Base-by-base conservation (phyloP, 37 sponge, comb jelly and placozoan genomes). In the Tethya wilhelma region DNA sequence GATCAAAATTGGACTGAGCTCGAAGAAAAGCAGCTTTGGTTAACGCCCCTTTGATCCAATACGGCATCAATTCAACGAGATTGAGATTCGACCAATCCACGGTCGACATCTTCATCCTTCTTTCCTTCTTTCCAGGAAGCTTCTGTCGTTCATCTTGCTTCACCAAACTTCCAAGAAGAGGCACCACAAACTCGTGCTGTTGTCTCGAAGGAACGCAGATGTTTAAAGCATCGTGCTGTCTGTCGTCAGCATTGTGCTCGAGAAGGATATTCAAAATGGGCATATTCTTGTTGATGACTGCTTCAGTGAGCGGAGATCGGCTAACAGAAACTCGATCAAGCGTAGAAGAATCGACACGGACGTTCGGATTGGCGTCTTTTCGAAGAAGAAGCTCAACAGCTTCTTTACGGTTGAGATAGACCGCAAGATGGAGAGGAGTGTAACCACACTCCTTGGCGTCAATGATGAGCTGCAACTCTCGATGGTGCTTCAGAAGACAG, bases 361-460 rank as follows among this genome's bases (percentile, higher is more conserved):
- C 25, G 67, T 87, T 87, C 0, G 86, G 88, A 20, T 78, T 83
- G 6, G 88, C 92, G 4, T 74, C 79, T 7, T 40, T 44, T 38
- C 64, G 73, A 40, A 86, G 71, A 19, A 91, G 79, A 32, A 78
- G 30, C 39, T 25, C 19, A 19, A 82, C 74, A 0, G 59, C 1
- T 7, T 83, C 60, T 0, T 14, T 26, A 34, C 44, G 67, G 28
- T 71, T 73, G 28, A 78, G 58, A 19, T 44, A 77, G 33, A 87
- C 64, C 17, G 87, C 92, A 3, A 83, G 45, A 67, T 91, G 92
- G 49, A 91, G 92, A 0, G 88, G 59, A 7, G 92, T 82, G 75
- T 84, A 83, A 32, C 76, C 73, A 79, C 83, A 82, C 25, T 64
- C 44, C 20, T 36, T 42, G 29, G 56, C 82, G 4, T 91, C 81